A percentile compares a stretch with the other conserved stretches of the same genome.
Evolutionary conservation across 2,113 vertebrate species (phyloP).

Genomic region (Thinocorus orbignyianus): DNA sequence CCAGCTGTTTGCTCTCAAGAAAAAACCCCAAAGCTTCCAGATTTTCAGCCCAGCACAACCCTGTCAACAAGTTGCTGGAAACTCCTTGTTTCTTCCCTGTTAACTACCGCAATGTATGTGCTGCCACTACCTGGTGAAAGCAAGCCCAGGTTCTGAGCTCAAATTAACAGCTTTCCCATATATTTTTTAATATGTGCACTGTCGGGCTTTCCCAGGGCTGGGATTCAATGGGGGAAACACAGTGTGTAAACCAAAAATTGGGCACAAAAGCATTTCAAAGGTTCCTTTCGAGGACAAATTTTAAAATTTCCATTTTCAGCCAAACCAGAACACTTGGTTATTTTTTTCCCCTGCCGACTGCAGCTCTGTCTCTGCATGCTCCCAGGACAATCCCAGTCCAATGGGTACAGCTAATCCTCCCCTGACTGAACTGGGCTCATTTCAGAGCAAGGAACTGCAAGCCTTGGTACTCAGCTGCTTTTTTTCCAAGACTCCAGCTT

Average conservation of each 20-base stretch:
- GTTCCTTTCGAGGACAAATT: background rate
- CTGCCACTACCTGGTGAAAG: background rate
- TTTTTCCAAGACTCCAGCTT: background rate
- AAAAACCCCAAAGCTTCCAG: background rate
- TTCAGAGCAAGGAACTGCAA: background rate
- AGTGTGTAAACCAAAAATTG: background rate
- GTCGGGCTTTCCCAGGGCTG: background rate
- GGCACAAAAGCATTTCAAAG: background rate
- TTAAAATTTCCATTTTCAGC: background rate
- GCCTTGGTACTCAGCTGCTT: fast-evolving
- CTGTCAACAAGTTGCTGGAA: background rate
- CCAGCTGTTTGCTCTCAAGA: background rate
- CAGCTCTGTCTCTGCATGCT: background rate
- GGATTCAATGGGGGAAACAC: background rate
- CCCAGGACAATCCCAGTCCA: background rate
- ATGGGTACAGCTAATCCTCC: background rate
- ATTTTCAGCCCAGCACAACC: background rate
- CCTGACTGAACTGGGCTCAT: background rate
- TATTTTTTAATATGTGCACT: background rate
- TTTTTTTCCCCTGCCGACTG: background rate
- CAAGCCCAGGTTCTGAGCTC: background rate
- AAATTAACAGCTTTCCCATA: background rate
- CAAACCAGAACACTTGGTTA: background rate
- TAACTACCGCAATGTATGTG: fast-evolving
- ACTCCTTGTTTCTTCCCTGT: background rate